Percentiles rank a stretch among this genome's conserved stretches.
These are phyloP conservation scores for Tipula helvola DNA, from an alignment of 2,888 invertebrate genomes.

Conservation along the genomic window DNA sequence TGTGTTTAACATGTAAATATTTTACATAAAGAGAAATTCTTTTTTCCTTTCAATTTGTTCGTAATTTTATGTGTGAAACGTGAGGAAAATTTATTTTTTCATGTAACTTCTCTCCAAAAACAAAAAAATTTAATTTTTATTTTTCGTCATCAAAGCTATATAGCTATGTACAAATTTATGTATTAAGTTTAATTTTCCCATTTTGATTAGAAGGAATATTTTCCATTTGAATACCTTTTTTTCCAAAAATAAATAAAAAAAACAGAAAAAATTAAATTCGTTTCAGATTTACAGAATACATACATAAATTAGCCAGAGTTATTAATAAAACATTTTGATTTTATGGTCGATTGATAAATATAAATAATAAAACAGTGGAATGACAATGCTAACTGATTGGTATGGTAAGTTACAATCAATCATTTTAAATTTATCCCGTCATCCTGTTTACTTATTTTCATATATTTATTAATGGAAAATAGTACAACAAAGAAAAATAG, in stretches of 20 bases:
- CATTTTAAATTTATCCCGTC: neutral
- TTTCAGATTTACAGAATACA: neutral
- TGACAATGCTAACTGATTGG: neutral
- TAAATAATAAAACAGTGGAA: neutral
- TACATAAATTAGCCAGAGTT: neutral
- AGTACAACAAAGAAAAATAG: neutral
- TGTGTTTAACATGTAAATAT: neutral
- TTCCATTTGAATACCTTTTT: neutral
- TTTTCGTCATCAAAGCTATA: no score
- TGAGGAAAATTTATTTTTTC: neutral
- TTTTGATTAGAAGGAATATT: neutral
- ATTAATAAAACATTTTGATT: neutral
- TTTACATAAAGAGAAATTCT: neutral
- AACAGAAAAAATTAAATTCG: neutral
- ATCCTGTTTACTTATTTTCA: neutral
- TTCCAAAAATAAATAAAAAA: neutral
- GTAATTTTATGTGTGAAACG: neutral
- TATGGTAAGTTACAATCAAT: neutral
- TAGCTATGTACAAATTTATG: neutral
- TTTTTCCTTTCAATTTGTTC: neutral
- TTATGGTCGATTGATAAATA: neutral
- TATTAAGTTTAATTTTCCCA: neutral
- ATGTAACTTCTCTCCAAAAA: neutral
- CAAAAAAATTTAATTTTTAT: neutral
- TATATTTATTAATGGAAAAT: neutral